These are phyloP conservation scores for Amblyornis subalaris DNA, from an alignment of 2,113 vertebrate genomes.

Conservation along the genomic window DNA sequence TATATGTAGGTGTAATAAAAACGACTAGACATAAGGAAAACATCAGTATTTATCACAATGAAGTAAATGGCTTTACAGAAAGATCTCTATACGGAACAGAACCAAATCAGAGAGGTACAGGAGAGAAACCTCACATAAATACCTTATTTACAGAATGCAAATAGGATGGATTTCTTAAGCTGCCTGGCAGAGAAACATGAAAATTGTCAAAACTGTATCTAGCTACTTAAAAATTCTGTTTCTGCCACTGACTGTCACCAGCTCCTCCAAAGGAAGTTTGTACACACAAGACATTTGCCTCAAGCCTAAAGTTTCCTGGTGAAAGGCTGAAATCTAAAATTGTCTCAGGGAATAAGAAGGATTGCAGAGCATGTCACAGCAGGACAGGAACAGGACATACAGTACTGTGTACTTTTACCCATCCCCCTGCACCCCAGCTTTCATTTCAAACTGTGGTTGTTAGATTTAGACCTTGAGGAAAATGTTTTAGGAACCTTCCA, in stretches of 20 bases:
- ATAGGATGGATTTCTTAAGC: background rate
- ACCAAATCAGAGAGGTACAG: background rate
- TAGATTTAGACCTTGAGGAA: background rate
- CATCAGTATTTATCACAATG: background rate
- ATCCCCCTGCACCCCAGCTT: background rate
- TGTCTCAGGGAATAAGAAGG: background rate
- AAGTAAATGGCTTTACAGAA: background rate
- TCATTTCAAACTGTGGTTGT: background rate
- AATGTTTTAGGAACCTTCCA: background rate
- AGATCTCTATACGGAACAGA: background rate
- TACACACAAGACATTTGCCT: fast-evolving
- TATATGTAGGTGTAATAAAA: background rate
- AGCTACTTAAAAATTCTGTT: background rate
- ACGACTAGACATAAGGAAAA: background rate
- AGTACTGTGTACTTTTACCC: background rate
- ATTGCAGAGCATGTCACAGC: background rate
- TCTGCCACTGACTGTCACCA: background rate
- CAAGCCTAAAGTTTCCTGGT: background rate
- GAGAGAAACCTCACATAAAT: background rate
- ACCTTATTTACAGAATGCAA: background rate
- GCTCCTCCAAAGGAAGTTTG: background rate
- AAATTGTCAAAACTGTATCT: background rate
- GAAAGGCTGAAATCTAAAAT: background rate
- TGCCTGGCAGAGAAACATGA: background rate
- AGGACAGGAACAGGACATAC: background rate